Conservation (phyloP, 2,797 vertebrate genomes). For the Ctenosaura bakeri region DNA sequence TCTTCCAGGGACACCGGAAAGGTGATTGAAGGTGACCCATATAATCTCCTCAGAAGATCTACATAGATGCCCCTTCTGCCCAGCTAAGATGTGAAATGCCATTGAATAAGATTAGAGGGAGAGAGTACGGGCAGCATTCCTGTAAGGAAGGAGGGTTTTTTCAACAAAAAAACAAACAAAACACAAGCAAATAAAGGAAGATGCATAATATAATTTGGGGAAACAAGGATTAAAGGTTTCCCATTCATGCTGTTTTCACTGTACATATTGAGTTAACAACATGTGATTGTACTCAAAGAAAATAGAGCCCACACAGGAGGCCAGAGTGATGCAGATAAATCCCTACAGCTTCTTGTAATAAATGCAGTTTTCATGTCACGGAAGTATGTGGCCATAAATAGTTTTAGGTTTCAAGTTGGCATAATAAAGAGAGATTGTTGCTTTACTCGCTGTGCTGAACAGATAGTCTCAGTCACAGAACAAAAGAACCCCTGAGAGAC, state of each 20-base stretch:
- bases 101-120: conserved; percentile 63
- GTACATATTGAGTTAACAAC: conserved; percentile 78
- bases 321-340: conserved; percentile 74
- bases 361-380: conserved; percentile 77
- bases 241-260: conserved; percentile 79
- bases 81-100: conserved; percentile 54
- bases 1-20: conserved; percentile 71
- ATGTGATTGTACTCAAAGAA: conserved; percentile 81
- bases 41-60: conserved; percentile 67
- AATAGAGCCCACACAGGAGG: conserved; percentile 78
- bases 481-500: conserved; percentile 65
- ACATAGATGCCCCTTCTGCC: conserved; percentile 55
- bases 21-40: conserved; percentile 73
- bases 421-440: conserved; percentile 81
- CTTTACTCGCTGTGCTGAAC: conserved; percentile 73
- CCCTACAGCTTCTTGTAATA: conserved; percentile 78
- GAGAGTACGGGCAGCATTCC: conserved; percentile 28
- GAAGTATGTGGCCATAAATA: conserved; percentile 77
- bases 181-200: conserved; percentile 72
- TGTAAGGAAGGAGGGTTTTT: conserved; percentile 49
- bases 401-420: conserved; percentile 73
- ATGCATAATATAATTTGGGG: conserved; percentile 82
- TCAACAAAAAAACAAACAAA: conserved; percentile 53
- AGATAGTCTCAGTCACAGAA: conserved; percentile 72
- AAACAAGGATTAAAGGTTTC: conserved; percentile 83